Percentiles rank a stretch among this genome's conserved stretches.
Conservation (phyloP, 2,113 vertebrate genomes). For the Corythornis cristatus region DNA sequence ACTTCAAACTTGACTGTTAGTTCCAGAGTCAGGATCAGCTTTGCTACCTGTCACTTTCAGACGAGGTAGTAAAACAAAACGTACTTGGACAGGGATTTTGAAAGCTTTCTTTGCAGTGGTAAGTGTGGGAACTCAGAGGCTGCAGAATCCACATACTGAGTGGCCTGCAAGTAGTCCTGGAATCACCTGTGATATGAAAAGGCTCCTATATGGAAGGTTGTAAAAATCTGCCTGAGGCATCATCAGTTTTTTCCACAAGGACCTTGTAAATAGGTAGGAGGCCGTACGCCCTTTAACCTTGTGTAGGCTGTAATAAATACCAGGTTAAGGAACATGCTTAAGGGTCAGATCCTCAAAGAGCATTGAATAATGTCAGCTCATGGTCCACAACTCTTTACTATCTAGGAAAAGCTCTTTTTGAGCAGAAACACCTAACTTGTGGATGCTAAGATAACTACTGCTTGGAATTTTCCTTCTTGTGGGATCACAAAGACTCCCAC, state of each 20-base stretch:
- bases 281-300: background rate
- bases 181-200: background rate
- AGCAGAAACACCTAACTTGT: background rate
- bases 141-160: background rate
- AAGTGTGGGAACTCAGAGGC: background rate
- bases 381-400: background rate
- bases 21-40: background rate
- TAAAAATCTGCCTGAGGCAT: background rate
- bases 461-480: no score
- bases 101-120: background rate
- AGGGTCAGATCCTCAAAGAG: background rate
- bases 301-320: background rate
- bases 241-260: background rate
- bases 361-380: background rate
- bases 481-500: no score
- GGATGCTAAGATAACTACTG: no score
- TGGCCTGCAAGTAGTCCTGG: background rate
- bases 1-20: background rate
- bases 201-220: background rate
- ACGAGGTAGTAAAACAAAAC: background rate
- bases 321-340: background rate
- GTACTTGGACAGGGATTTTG: background rate
- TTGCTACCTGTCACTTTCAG: background rate
- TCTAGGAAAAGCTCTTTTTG: background rate
- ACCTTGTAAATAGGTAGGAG: background rate